Base-by-base conservation (phyloP, 2,797 vertebrate species). In the Myoxocephalus aenaeus region DNA sequence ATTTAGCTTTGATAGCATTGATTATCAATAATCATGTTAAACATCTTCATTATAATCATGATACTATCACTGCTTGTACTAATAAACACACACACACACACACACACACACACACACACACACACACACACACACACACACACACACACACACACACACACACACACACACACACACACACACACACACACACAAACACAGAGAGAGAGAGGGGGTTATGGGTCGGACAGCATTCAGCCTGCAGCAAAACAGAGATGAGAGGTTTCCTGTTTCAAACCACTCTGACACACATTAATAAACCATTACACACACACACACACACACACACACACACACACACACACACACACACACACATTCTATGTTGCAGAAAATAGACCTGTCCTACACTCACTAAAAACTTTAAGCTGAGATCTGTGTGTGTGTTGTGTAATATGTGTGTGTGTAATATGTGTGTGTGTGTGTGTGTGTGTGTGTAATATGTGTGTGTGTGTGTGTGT, bases 201-300 rank as follows among this genome's bases (percentile, higher is more conserved):
- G 2, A 32, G 2, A 5, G 2, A 32, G 2, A 32, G 2, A 40
- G 71, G 1, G 48, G 73, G 71, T 84, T 80, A 79, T 82, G 76
- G 66, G 69, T 70, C 15, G 44, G 67, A 76, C 79, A 84, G 59
- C 38, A 40, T 85, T 80, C 78, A 73, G 85, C 87, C 88, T 76
- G 74, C 54, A 86, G 90, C 84, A 15, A 89, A 89, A 89, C 66
- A 83, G 85, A 78, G 80, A 90, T 86, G 88, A 90, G 86, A 89
- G 79, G 79, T 77, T 89, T 86, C 82, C 82, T 76, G 77, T 85
- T 84, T 79, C 82, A 87, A 69, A 73, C 67, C 77, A 84, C 84
- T 84, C 72, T 79, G 69, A 85, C 79, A 70, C 58, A 72, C 86
- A 90, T 89, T 17, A 88, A 89, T 86, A 88, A 91, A 85, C 53